These are phyloP conservation scores for Xenentodon cancila DNA, from an alignment of 2,797 vertebrate species.

Conservation along the genomic window DNA sequence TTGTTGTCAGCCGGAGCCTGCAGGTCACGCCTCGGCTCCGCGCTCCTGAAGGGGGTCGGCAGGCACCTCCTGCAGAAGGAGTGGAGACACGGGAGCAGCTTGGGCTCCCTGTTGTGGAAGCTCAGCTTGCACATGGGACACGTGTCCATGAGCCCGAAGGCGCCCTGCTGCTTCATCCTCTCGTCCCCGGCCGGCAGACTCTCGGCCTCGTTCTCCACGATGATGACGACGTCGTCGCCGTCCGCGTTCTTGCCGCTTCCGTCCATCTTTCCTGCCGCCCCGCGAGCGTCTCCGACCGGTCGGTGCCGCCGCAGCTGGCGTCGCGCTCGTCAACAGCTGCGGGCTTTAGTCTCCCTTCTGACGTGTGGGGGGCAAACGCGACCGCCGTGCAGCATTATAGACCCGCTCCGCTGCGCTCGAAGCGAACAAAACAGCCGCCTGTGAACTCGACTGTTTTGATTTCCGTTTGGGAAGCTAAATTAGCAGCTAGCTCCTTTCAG, in stretches of 20 bases:
- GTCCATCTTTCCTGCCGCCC: slow-evolving; percentile 67
- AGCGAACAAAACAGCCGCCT: background rate
- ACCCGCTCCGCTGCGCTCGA: background rate
- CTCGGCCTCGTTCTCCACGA: slow-evolving; percentile 94
- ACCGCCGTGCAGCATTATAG: background rate
- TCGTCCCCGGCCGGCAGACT: slow-evolving; percentile 91
- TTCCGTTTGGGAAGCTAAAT: slow-evolving; percentile 50
- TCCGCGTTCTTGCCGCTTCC: slow-evolving; percentile 68
- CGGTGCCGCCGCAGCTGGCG: background rate
- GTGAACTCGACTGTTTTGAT: background rate
- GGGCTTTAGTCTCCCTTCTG: background rate
- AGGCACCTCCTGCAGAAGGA: slow-evolving; percentile 95
- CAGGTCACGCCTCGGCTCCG: slow-evolving; percentile 72
- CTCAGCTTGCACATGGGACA: slow-evolving; percentile 92
- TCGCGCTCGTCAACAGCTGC: slow-evolving; percentile 28
- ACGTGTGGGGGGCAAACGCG: too few relatives aligned
- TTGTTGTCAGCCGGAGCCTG: slow-evolving; percentile 65
- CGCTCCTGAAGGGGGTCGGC: slow-evolving; percentile 86
- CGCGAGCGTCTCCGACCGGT: background rate
- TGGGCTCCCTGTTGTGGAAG: slow-evolving; percentile 95
- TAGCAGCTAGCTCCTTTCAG: slow-evolving; percentile 58
- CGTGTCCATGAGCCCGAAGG: slow-evolving; percentile 94
- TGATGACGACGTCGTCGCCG: slow-evolving; percentile 84
- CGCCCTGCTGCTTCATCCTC: slow-evolving; percentile 82
- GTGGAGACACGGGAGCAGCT: slow-evolving; percentile 95